Percentiles rank a stretch among this genome's conserved stretches.
These are phyloP conservation scores for Gastrophryne carolinensis DNA, from an alignment of 2,797 vertebrate genomes.

Conservation along the genomic window DNA sequence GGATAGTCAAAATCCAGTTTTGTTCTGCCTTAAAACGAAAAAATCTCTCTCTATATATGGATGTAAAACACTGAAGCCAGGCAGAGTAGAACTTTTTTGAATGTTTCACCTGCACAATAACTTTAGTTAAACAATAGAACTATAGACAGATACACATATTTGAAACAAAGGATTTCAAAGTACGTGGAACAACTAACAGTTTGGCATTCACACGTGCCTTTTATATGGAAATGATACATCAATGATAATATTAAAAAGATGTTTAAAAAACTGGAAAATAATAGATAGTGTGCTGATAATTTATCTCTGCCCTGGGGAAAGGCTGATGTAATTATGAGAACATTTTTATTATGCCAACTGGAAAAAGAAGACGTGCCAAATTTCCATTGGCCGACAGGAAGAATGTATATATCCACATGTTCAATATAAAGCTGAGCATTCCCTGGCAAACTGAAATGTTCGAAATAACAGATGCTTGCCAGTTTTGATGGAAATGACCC, in stretches of 20 bases:
- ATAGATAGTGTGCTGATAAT: conserved; percentile 6
- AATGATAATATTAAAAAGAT: neutral
- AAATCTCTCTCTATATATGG: too few relatives aligned
- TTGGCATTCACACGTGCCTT: neutral
- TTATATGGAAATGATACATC: neutral
- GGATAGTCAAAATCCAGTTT: too few relatives aligned
- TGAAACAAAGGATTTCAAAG: neutral
- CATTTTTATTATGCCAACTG: conserved; percentile 25
- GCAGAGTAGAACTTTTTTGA: too few relatives aligned
- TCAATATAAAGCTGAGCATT: conserved; percentile 19
- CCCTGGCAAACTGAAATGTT: neutral
- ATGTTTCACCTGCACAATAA: too few relatives aligned
- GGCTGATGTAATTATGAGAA: conserved; percentile 1
- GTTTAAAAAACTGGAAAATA: neutral
- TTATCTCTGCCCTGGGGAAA: neutral
- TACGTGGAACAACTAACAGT: neutral
- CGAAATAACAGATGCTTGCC: neutral
- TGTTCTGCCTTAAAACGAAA: too few relatives aligned
- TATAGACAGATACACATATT: neutral
- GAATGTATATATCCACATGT: conserved; percentile 33
- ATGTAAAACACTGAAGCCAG: too few relatives aligned
- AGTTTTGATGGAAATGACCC: conserved; percentile 8
- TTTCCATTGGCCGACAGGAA: conserved; percentile 3
- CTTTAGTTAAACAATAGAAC: too few relatives aligned
- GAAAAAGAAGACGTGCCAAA: conserved; percentile 30